phyloP scores from a whole-genome alignment of 1,140 invertebrate genomes.

The Heliconius melpomene region DNA sequence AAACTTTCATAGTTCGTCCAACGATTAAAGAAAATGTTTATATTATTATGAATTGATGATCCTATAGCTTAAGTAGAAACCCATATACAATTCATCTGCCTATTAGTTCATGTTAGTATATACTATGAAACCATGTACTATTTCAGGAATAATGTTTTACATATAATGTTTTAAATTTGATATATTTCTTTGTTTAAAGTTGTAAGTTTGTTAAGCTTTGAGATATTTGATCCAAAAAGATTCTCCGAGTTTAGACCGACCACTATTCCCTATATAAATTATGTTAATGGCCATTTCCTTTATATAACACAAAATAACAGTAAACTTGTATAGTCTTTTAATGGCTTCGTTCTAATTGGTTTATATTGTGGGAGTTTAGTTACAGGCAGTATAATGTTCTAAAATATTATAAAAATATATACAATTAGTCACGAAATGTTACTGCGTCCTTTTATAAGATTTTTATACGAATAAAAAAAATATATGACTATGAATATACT shows the following conservation, averaged over 20 bases:
- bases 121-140: no score
- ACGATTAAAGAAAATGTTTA: no score
- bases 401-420: background rate
- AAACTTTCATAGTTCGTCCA: no score
- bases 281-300: background rate
- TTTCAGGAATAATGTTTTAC: no score
- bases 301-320: constrained; percentile 9
- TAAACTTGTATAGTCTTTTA: background rate
- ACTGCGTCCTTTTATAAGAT: no score
- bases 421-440: no score
- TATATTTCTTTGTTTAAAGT: background rate
- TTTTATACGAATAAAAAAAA: no score
- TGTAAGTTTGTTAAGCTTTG: background rate
- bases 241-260: background rate
- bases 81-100: no score
- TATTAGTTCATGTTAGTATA: no score
- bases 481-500: no score
- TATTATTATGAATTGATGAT: no score
- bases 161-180: background rate
- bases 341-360: constrained; percentile 36
- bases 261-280: background rate
- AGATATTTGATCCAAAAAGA: background rate
- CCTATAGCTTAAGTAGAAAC: no score
- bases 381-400: background rate
- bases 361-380: constrained; percentile 19